These are phyloP conservation scores for Helicoverpa armigera DNA, from an alignment of 1,140 invertebrate species.

Conservation along the genomic window DNA sequence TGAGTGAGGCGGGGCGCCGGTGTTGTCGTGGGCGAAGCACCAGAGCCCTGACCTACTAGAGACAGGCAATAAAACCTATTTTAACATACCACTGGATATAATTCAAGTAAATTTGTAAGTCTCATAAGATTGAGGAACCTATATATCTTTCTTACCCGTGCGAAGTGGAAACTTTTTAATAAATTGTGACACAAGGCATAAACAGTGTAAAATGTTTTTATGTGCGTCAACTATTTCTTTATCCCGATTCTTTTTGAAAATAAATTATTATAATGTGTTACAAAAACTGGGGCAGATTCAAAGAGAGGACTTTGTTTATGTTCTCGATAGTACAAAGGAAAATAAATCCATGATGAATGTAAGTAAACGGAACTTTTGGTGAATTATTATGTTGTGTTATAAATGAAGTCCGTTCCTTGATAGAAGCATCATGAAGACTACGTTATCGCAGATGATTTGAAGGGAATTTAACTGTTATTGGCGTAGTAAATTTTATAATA, in stretches of 20 bases:
- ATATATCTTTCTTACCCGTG: slow-evolving; percentile 8
- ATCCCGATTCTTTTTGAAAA: slow-evolving; percentile 14
- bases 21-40: slow-evolving; percentile 22
- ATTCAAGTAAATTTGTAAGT: not conserved
- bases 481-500: no score
- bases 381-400: not conserved
- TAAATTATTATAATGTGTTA: slow-evolving; percentile 8
- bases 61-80: slow-evolving; percentile 20
- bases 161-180: not conserved
- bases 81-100: not conserved
- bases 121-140: slow-evolving; percentile 3
- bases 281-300: slow-evolving; percentile 4
- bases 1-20: slow-evolving; percentile 34
- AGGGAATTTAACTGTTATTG: no score
- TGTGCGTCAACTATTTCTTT: not conserved
- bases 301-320: not conserved
- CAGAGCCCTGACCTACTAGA: slow-evolving; percentile 35
- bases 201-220: slow-evolving; percentile 18
- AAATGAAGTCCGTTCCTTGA: not conserved
- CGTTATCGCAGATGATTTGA: no score
- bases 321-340: not conserved
- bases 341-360: not conserved
- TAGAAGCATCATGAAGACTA: no score
- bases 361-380: not conserved
- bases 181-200: slow-evolving; percentile 25